A percentile compares a stretch with the other conserved stretches of the same genome.
These are phyloP conservation scores for Xylota segnis DNA, from an alignment of 2,888 invertebrate species.

Conservation along the genomic window DNA sequence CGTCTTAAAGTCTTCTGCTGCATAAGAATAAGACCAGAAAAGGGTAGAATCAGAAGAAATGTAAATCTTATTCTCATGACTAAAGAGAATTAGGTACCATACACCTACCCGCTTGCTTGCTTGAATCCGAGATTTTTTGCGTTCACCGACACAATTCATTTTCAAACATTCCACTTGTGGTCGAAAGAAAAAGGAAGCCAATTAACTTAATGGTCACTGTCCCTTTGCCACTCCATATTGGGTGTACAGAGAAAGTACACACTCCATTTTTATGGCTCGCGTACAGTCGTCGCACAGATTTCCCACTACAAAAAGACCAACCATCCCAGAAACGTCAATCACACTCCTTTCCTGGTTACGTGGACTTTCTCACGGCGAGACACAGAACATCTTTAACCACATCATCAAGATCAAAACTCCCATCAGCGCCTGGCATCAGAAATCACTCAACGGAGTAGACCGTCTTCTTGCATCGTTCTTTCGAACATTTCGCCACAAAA, in stretches of 20 bases:
- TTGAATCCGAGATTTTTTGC: no score
- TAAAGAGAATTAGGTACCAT: no score
- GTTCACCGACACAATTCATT: no score
- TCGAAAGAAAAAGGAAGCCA: not conserved
- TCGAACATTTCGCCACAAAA: conserved; percentile 16
- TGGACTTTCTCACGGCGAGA: conserved; percentile 50
- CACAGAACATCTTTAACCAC: conserved; percentile 24
- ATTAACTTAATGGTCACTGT: conserved; percentile 4
- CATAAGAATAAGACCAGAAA: no score
- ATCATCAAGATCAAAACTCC: conserved; percentile 42
- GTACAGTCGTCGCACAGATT: conserved; percentile 3
- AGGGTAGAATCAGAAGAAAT: no score
- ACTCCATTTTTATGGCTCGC: conserved; percentile 2
- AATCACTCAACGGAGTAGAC: conserved; percentile 8
- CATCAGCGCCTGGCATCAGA: conserved; percentile 27
- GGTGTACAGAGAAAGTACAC: conserved; percentile 40
- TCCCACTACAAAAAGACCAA: conserved; percentile 5
- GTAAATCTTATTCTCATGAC: no score
- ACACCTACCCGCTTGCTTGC: no score
- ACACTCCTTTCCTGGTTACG: conserved; percentile 33
- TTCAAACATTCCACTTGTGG: not conserved
- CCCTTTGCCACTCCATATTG: conserved; percentile 10
- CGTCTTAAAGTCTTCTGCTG: no score
- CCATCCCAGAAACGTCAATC: conserved; percentile 47
- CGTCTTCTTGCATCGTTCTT: conserved; percentile 28